Evolutionary conservation across 2,888 invertebrate species (phyloP), one percentile per base, ranked within the genome.

Genomic region (Melanophora roralis): DNA sequence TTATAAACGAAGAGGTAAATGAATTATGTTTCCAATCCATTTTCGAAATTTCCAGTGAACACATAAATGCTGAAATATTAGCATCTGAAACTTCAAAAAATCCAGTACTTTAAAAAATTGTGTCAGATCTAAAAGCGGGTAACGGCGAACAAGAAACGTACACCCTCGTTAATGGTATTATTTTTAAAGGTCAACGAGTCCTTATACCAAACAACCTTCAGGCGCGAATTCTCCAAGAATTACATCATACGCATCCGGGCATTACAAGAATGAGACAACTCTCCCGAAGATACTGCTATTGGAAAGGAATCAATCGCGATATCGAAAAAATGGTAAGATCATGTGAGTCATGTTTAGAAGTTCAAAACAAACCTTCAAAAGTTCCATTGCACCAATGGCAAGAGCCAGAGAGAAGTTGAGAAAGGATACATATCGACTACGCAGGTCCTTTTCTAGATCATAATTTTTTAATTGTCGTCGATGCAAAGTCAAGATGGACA

Each of bases 221-320:
- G 16, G 16, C 67, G 23, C 27, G 47, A 51, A 53, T 85, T 27
- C 60, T 84, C 8, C 23, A 68, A 45, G 72, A 79, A 43, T 64
- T 85, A 4, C 84, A 85, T 62, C 59, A 51, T 14, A 69, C 82
- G 8, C 85, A 87, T 72, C 73, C 81, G 9, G 86, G 86, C 11
- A 83, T 86, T 6, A 83, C 83, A 11, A 83, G 83, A 71, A 86
- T 85, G 84, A 86, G 86, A 81, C 82, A 83, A 27, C 59, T 85
- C 8, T 85, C 85, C 0, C 45, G 84, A 47, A 78, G 81, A n/a
- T 83, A 84, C 77, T 84, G 85, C 59, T 86, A 77, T 72, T 86
- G 85, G 85, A 85, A 84, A 19, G 75, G 77, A 5, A 78, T 87
- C 32, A 84, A 87, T 73, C 55, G 69, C 7, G 84, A 84, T 21